A percentile compares a stretch with the other conserved stretches of the same genome.
Evolutionary conservation across 2,797 vertebrate genomes (phyloP).

Genomic region (Tamandua tetradactyla): DNA sequence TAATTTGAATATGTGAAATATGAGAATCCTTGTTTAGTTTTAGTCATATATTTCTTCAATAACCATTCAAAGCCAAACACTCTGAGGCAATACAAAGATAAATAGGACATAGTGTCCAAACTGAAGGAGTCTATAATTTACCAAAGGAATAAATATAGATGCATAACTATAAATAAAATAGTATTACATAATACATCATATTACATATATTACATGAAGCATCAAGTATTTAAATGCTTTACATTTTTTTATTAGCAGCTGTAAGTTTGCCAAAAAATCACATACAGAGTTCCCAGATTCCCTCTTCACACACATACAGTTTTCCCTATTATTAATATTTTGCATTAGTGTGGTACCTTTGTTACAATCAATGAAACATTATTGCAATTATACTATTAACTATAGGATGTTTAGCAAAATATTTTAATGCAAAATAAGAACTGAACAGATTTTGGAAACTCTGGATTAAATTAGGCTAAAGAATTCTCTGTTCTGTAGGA

Average conservation of each 20-base stretch:
- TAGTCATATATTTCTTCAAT: background rate
- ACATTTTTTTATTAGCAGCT: background rate
- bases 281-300: no score
- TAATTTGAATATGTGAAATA: background rate
- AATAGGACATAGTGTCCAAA: background rate
- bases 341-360: no score
- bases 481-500: background rate
- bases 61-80: background rate
- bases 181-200: no score
- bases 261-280: no score
- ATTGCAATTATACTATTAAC: no score
- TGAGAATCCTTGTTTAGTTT: background rate
- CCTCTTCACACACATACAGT: no score
- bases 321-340: no score
- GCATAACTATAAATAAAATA: background rate
- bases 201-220: no score
- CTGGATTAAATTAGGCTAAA: background rate
- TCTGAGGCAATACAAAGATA: background rate
- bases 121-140: background rate
- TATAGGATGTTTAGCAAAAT: background rate
- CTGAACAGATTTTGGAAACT: background rate
- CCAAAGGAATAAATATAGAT: background rate
- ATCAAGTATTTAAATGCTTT: background rate
- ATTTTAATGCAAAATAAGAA: background rate
- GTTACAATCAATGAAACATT: no score